These are phyloP conservation scores for Belgica antarctica DNA, from an alignment of 2,888 invertebrate species.

Conservation along the genomic window DNA sequence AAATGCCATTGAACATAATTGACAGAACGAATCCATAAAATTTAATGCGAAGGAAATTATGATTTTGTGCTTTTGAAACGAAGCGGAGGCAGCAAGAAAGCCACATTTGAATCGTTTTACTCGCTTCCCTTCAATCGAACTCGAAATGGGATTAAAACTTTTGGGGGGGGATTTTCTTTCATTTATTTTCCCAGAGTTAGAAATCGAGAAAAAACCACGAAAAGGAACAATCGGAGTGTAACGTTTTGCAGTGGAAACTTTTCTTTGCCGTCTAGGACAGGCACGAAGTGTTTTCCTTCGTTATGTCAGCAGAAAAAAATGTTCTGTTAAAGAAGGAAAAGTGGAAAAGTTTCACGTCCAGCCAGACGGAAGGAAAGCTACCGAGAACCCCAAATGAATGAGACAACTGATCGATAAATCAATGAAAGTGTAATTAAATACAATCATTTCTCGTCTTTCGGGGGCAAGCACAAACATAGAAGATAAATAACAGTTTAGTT, in stretches of 20 bases:
- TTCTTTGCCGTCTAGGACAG: not conserved
- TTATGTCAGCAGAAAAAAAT: conserved; percentile 3
- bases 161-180: no score
- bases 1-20: not conserved
- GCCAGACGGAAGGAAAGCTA: not conserved
- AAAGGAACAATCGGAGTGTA: not conserved
- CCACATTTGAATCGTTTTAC: conserved; percentile 2
- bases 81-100: not conserved
- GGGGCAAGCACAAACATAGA: not conserved
- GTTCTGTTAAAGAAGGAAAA: not conserved
- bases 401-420: not conserved
- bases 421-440: conserved; percentile 6
- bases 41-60: conserved; percentile 5
- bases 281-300: no score
- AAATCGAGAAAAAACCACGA: not conserved
- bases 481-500: conserved; percentile 20
- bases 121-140: not conserved
- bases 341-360: not conserved
- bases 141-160: not conserved
- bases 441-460: conserved; percentile 7
- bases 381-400: not conserved
- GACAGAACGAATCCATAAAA: not conserved
- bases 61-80: not conserved
- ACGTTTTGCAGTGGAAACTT: not conserved
- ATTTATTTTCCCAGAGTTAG: not conserved